A percentile compares a stretch with the other conserved stretches of the same genome.
phyloP scores from a whole-genome alignment of 1,140 invertebrate genomes.

The Ridgeia piscesae region DNA sequence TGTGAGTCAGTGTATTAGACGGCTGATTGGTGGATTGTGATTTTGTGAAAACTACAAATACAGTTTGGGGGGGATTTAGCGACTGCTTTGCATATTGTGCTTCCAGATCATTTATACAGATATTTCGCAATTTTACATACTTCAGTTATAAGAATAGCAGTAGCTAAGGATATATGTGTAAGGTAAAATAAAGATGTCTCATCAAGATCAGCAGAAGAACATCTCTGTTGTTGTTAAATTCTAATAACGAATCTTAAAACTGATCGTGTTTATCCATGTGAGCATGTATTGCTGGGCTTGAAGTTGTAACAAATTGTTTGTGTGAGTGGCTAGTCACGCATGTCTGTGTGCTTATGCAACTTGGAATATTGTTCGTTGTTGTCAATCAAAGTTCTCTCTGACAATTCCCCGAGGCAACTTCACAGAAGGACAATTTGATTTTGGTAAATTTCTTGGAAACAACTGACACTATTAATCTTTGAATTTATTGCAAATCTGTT shows the following conservation, averaged over 20 bases:
- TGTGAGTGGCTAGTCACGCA: not conserved
- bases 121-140: not conserved
- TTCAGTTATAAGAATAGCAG: not conserved
- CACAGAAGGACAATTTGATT: too few species aligned
- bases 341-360: not conserved
- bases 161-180: not conserved
- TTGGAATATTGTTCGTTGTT: not conserved
- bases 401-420: too few species aligned
- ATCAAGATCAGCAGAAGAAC: not conserved
- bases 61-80: not conserved
- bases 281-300: not conserved
- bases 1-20: not conserved
- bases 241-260: not conserved
- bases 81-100: not conserved
- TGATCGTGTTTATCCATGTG: not conserved
- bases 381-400: not conserved
- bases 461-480: not conserved
- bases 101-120: not conserved
- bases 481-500: not conserved
- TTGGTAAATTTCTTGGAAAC: not conserved
- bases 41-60: not conserved
- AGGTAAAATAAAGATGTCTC: not conserved
- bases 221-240: not conserved
- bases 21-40: not conserved
- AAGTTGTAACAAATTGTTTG: not conserved